Percentiles rank a stretch among this genome's conserved stretches.
Conservation (phyloP, 37 sponge, comb jelly and placozoan genomes). For the Beroe forskalii region DNA sequence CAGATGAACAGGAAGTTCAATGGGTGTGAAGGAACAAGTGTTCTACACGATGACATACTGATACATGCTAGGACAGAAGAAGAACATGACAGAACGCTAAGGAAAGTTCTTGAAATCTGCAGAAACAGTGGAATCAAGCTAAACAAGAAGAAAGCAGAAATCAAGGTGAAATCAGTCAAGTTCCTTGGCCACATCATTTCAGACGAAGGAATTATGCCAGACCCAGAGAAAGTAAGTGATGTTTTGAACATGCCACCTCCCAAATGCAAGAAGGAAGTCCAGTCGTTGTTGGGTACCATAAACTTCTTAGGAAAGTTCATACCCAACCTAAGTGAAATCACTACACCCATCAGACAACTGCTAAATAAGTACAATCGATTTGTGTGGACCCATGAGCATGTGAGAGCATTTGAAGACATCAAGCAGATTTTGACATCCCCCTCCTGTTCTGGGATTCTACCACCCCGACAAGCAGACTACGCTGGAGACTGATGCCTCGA, state of each 20-base stretch:
- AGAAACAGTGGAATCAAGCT: slow-evolving; percentile 13
- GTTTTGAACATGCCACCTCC: slow-evolving; percentile 71
- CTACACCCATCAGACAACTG: slow-evolving; percentile 67
- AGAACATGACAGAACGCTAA: slow-evolving; percentile 45
- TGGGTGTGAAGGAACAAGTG: slow-evolving; percentile 29
- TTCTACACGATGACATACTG: slow-evolving; percentile 68
- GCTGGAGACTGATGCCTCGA: slow-evolving; percentile 67
- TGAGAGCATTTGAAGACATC: slow-evolving; percentile 60
- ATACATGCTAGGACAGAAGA: slow-evolving; percentile 28
- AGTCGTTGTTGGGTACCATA: slow-evolving; percentile 67
- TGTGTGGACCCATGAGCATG: slow-evolving; percentile 66
- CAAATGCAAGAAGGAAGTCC: slow-evolving; percentile 61
- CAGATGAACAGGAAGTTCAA: slow-evolving; percentile 67
- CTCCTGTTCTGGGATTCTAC: slow-evolving; percentile 68
- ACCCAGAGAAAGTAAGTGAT: slow-evolving; percentile 69
- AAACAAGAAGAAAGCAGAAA: slow-evolving; percentile 39
- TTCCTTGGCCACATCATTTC: slow-evolving; percentile 70
- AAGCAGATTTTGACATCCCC: slow-evolving; percentile 53
- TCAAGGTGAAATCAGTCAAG: slow-evolving; percentile 65
- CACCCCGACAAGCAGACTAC: slow-evolving; percentile 61
- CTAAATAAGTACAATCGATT: slow-evolving; percentile 65
- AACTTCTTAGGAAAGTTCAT: slow-evolving; percentile 69
- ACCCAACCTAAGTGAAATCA: slow-evolving; percentile 66
- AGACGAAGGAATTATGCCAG: slow-evolving; percentile 66
- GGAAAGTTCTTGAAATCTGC: background rate